Evolutionary conservation across 1,140 invertebrate genomes (phyloP).

Genomic region (Lepidotrigona ventralis): DNA sequence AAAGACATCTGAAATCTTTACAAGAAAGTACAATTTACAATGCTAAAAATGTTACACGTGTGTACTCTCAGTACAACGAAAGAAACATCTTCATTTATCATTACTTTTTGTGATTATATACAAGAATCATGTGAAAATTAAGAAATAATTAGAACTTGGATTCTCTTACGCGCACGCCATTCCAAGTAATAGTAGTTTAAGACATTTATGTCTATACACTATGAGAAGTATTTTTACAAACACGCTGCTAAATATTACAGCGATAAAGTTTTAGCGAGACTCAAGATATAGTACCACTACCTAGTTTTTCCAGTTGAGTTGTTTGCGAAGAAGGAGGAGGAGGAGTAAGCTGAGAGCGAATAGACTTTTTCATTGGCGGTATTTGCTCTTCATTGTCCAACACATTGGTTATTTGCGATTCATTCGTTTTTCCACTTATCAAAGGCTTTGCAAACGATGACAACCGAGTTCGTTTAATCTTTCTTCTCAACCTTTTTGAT

Average conservation of each 20-base stretch:
- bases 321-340: slow-evolving; percentile 33
- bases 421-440: slow-evolving; percentile 44
- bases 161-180: neutral
- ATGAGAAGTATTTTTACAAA: slow-evolving; percentile 27
- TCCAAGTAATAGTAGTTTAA: slow-evolving; percentile 8
- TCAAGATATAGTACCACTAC: slow-evolving; percentile 54
- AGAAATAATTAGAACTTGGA: slow-evolving; percentile 44
- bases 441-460: slow-evolving; percentile 36
- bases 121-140: slow-evolving; percentile 39
- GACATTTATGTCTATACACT: neutral
- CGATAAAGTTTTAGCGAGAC: slow-evolving; percentile 50
- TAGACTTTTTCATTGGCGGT: slow-evolving; percentile 56
- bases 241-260: slow-evolving; percentile 43
- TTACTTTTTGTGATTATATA: slow-evolving; percentile 27
- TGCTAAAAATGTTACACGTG: slow-evolving; percentile 66
- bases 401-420: slow-evolving; percentile 49
- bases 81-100: slow-evolving; percentile 42
- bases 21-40: slow-evolving; percentile 63
- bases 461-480: slow-evolving; percentile 56
- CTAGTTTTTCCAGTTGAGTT: slow-evolving; percentile 51
- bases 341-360: slow-evolving; percentile 52
- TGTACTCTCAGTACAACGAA: slow-evolving; percentile 64
- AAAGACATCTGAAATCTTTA: slow-evolving; percentile 48
- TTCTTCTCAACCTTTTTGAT: slow-evolving; percentile 35
- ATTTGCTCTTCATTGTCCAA: slow-evolving; percentile 64